phyloP scores from a whole-genome alignment of 2,888 invertebrate genomes.

The Harpalus rubripes region DNA sequence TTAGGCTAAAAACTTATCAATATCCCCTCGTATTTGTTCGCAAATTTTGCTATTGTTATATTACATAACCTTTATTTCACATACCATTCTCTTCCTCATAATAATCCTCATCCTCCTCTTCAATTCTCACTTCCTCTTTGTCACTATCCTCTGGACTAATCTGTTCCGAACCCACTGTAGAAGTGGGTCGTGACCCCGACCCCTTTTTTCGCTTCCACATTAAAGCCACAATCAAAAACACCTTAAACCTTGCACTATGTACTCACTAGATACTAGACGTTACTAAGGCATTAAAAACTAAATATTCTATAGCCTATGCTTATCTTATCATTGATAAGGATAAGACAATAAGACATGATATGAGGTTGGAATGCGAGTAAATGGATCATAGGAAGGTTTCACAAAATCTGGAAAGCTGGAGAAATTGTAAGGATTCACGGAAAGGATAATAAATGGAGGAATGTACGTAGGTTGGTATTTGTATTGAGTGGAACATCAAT shows the following conservation, averaged over 20 bases:
- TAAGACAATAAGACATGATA: constrained; percentile 1
- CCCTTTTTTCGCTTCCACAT: not conserved
- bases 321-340: not conserved
- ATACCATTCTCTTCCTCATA: not conserved
- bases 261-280: not conserved
- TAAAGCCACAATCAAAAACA: not conserved
- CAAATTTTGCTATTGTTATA: not conserved
- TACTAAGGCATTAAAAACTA: too few species aligned
- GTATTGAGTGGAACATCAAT: too few species aligned
- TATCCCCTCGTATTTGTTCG: too few species aligned
- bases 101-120: not conserved
- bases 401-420: not conserved
- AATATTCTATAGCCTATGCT: not conserved
- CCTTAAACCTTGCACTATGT: not conserved
- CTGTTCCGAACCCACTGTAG: not conserved
- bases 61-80: not conserved
- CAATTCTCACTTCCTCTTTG: not conserved
- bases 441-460: not conserved
- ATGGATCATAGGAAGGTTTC: constrained; percentile 1
- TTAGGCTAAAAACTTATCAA: too few species aligned
- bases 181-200: not conserved
- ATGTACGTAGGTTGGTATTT: not conserved
- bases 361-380: not conserved
- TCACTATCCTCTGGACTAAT: not conserved
- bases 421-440: not conserved